phyloP scores from a whole-genome alignment of 2,113 vertebrate genomes.

The Buteo buteo region DNA sequence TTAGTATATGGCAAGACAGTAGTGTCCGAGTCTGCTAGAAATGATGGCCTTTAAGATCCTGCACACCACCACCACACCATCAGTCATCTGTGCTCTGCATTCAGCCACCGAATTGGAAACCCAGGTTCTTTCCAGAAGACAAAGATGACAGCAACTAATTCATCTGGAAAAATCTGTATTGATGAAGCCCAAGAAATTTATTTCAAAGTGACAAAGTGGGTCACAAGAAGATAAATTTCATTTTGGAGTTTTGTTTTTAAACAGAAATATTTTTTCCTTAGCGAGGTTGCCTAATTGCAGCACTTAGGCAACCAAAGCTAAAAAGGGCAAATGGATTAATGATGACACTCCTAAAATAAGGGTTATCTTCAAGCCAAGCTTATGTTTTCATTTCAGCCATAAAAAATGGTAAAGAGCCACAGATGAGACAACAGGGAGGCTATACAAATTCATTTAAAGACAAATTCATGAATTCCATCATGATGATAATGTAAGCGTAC shows the following conservation, averaged over 20 bases:
- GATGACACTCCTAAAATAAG: not conserved
- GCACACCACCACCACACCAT: not conserved
- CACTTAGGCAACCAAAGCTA: not conserved
- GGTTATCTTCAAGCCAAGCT: not conserved
- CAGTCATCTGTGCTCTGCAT: fast-evolving
- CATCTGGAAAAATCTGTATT: not conserved
- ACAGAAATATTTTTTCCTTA: not conserved
- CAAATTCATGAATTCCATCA: not conserved
- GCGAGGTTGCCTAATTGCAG: not conserved
- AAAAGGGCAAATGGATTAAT: not conserved
- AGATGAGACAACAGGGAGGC: not conserved
- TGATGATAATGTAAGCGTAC: not conserved
- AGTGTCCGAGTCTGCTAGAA: not conserved
- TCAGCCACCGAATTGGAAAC: not conserved
- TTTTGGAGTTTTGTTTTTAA: not conserved
- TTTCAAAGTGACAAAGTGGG: not conserved
- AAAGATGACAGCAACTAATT: not conserved
- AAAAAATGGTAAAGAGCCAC: not conserved
- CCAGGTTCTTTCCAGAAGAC: not conserved
- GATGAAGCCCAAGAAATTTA: not conserved
- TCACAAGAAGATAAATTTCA: not conserved
- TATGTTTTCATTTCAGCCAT: not conserved
- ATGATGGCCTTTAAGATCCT: not conserved
- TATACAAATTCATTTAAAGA: not conserved
- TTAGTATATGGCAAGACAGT: not conserved